phyloP scores from a whole-genome alignment of 2,113 vertebrate species.

The Albula glossodonta region DNA sequence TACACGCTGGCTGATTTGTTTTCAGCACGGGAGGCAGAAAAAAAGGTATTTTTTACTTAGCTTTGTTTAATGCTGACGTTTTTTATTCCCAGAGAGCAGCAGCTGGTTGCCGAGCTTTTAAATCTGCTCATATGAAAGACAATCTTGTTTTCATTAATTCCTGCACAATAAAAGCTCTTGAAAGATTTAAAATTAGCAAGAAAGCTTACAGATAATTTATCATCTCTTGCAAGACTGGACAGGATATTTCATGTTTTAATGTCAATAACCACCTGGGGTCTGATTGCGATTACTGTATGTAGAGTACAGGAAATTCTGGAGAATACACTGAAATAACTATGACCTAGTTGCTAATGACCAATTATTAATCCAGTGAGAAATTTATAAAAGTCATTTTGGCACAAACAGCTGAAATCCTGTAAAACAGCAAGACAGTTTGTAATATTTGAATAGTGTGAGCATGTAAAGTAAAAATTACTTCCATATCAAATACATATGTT shows the following conservation, averaged over 20 bases:
- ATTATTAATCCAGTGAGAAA: conserved; percentile 1
- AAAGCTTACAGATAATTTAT: conserved; percentile 99
- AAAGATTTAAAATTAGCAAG: conserved; percentile 99
- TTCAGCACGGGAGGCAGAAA: conserved; percentile 94
- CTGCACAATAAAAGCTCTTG: conserved; percentile 99
- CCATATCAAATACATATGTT: background rate
- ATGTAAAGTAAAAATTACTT: background rate
- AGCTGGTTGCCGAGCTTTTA: conserved; percentile 99
- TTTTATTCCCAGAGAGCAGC: conserved; percentile 97
- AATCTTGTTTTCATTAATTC: conserved; percentile 99
- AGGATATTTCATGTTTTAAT: conserved; percentile 97
- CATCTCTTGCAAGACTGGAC: conserved; percentile 93
- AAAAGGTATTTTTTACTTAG: conserved; percentile 94
- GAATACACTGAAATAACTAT: background rate
- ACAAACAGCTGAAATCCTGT: background rate
- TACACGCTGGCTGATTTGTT: conserved; percentile 95
- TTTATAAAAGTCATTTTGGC: background rate
- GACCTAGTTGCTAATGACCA: background rate
- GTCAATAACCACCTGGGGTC: conserved; percentile 82
- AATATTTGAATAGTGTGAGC: background rate
- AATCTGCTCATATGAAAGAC: conserved; percentile 99
- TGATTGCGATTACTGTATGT: conserved; percentile 65
- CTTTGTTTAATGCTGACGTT: conserved; percentile 98
- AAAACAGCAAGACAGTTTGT: background rate
- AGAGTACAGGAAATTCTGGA: background rate